These are phyloP conservation scores for Melinopterus prodromus DNA, from an alignment of 2,888 invertebrate species.

Conservation along the genomic window DNA sequence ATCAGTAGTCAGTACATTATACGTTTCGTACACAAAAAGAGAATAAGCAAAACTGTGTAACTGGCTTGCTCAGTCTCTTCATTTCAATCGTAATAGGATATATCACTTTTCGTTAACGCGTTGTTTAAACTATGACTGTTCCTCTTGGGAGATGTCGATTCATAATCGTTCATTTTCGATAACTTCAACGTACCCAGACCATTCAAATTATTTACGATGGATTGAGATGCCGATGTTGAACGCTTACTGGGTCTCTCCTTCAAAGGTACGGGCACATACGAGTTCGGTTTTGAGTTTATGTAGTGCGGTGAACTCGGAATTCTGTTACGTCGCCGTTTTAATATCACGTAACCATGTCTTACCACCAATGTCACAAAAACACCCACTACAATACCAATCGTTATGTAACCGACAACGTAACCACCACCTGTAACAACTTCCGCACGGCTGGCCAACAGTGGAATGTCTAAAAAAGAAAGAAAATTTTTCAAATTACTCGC, in stretches of 20 bases:
- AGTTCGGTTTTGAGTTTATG: slow-evolving; percentile 82
- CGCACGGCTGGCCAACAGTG: slow-evolving; percentile 45
- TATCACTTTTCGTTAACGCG: slow-evolving; percentile 57
- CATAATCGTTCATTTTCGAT: slow-evolving; percentile 75
- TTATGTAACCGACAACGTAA: slow-evolving; percentile 20
- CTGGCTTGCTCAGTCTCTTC: slow-evolving; percentile 10
- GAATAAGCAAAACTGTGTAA: background rate
- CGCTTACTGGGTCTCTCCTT: slow-evolving; percentile 69
- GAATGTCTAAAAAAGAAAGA: slow-evolving; percentile 20
- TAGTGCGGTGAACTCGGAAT: slow-evolving; percentile 84
- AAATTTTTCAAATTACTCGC: background rate
- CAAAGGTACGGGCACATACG: slow-evolving; percentile 83
- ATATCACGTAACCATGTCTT: slow-evolving; percentile 45
- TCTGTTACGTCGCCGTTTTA: slow-evolving; percentile 61
- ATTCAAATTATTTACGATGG: slow-evolving; percentile 51
- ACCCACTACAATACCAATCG: slow-evolving; percentile 39
- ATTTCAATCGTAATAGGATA: slow-evolving; percentile 43
- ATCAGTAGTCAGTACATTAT: background rate
- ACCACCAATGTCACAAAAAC: slow-evolving; percentile 49
- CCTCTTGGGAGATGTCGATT: slow-evolving; percentile 74
- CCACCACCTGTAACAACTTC: slow-evolving; percentile 8
- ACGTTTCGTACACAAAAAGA: background rate
- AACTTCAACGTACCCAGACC: slow-evolving; percentile 61
- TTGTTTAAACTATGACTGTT: slow-evolving; percentile 77
- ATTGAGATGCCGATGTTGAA: slow-evolving; percentile 58